Evolutionary conservation across 2,113 vertebrate genomes (phyloP).

Genomic region (Paracanthobrama guichenoti): DNA sequence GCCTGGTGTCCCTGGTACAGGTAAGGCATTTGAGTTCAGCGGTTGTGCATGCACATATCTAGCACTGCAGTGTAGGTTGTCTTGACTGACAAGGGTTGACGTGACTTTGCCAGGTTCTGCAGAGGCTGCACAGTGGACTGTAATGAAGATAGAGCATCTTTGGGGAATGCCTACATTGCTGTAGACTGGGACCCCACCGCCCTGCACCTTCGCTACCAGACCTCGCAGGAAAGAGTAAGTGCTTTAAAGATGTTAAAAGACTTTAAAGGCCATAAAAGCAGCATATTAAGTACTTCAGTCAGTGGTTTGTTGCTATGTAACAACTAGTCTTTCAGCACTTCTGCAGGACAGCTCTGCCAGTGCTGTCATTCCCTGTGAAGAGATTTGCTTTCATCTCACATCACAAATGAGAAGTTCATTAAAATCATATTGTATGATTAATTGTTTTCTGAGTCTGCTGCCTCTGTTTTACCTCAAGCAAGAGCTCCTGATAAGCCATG

Average conservation of each 20-base stretch:
- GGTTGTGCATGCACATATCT: neutral
- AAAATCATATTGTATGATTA: neutral
- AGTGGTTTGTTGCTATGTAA: neutral
- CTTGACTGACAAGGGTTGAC: slow-evolving; percentile 19
- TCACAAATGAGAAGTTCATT: slow-evolving; percentile 2
- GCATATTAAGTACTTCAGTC: neutral
- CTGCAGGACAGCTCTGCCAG: neutral
- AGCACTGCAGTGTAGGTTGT: neutral
- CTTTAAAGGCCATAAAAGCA: neutral
- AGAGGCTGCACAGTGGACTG: slow-evolving; percentile 93
- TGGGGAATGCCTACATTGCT: slow-evolving; percentile 93
- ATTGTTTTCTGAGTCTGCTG: neutral
- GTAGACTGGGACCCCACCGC: slow-evolving; percentile 99
- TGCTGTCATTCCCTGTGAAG: neutral
- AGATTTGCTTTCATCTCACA: slow-evolving; percentile 15
- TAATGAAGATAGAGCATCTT: slow-evolving; percentile 84
- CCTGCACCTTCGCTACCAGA: slow-evolving; percentile 96
- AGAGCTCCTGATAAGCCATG: neutral
- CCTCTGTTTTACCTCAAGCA: neutral
- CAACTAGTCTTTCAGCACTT: neutral
- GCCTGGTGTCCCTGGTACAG: slow-evolving; percentile 99
- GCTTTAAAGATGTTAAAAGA: neutral
- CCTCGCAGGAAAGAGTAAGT: slow-evolving; percentile 94
- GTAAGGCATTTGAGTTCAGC: slow-evolving; percentile 70
- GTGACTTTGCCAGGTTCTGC: slow-evolving; percentile 83